These are phyloP conservation scores for Drosophila vallismaia DNA, from an alignment of 2,888 invertebrate species.

Conservation along the genomic window DNA sequence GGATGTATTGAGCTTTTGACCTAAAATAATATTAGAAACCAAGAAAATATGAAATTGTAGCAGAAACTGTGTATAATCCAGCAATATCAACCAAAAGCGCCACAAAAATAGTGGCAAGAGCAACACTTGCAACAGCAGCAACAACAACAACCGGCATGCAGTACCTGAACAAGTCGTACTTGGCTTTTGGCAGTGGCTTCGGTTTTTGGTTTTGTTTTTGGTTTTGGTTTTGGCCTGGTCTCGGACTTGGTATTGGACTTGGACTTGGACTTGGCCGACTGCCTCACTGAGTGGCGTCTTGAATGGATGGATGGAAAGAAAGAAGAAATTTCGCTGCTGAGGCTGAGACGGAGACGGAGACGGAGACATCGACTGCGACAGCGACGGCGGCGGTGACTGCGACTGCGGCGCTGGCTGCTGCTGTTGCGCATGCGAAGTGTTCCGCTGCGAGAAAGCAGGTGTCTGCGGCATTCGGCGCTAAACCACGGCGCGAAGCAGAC, in stretches of 20 bases:
- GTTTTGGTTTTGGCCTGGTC: slow-evolving; percentile 31
- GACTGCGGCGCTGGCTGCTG: slow-evolving; percentile 48
- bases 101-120: background rate
- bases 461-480: slow-evolving; percentile 84
- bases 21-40: no score
- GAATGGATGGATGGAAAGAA: slow-evolving; percentile 78
- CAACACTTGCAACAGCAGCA: slow-evolving; percentile 32
- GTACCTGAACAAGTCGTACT: slow-evolving; percentile 39
- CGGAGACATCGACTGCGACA: slow-evolving; percentile 25
- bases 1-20: no score
- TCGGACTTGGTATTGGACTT: slow-evolving; percentile 3
- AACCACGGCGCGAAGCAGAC: slow-evolving; percentile 84
- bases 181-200: slow-evolving; percentile 21
- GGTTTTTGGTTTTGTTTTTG: slow-evolving; percentile 1
- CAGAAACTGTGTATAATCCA: background rate
- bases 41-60: background rate
- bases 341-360: slow-evolving; percentile 31
- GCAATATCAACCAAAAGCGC: background rate
- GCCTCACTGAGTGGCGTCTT: slow-evolving; percentile 53
- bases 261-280: slow-evolving; percentile 43
- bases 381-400: slow-evolving; percentile 10
- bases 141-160: slow-evolving; percentile 28
- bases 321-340: slow-evolving; percentile 71
- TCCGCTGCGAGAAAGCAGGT: slow-evolving; percentile 84
- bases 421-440: slow-evolving; percentile 83